These are phyloP conservation scores for Montipora capitata DNA, from an alignment of 92 coral and sea anemone genomes.

Conservation along the genomic window DNA sequence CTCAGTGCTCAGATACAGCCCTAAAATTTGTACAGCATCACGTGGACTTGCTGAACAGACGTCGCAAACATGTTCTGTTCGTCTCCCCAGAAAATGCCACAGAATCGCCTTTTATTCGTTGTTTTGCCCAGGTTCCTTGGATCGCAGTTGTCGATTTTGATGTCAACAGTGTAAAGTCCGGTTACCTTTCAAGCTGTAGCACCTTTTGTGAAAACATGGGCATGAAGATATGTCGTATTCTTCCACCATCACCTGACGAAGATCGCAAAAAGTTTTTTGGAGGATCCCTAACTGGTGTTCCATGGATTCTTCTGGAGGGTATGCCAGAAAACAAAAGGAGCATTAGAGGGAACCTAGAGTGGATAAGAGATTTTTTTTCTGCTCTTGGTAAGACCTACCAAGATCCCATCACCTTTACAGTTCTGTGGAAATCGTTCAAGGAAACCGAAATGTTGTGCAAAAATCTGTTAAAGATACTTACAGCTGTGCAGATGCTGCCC, in stretches of 20 bases:
- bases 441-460: constrained; percentile 48
- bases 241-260: constrained; percentile 59
- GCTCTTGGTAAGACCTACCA: constrained; percentile 59
- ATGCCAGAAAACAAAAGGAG: constrained; percentile 51
- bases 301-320: constrained; percentile 83
- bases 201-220: constrained; percentile 55
- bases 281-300: constrained; percentile 65
- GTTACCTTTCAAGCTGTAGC: constrained; percentile 60
- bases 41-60: constrained; percentile 56
- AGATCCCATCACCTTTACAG: constrained; percentile 61
- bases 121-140: constrained; percentile 78
- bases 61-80: constrained; percentile 75
- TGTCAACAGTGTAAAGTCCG: constrained; percentile 44
- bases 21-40: constrained; percentile 45
- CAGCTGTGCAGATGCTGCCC: constrained; percentile 43
- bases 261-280: constrained; percentile 34
- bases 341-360: constrained; percentile 46
- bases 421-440: constrained; percentile 55
- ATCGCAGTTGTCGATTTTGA: constrained; percentile 83
- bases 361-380: constrained; percentile 66
- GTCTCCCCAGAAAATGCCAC: constrained; percentile 65
- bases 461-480: constrained; percentile 47
- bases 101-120: constrained; percentile 40
- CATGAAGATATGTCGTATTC: constrained; percentile 76
- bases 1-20: constrained; percentile 41